phyloP scores from a whole-genome alignment of 2,888 invertebrate species.

The Megamerina dolium region DNA sequence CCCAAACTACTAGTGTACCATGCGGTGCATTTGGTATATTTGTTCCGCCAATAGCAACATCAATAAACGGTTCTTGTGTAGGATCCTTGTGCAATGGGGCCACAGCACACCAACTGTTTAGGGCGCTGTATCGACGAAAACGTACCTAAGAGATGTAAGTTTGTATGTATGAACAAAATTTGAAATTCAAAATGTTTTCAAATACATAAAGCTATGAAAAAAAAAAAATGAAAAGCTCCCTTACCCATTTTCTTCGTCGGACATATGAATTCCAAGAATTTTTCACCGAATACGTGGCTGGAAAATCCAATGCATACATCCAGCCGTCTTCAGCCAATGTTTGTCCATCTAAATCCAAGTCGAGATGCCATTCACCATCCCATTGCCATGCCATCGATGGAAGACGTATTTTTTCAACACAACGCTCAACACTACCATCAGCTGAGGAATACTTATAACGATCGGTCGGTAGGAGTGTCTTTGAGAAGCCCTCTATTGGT shows the following conservation, averaged over 20 bases:
- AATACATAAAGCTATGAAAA: not conserved
- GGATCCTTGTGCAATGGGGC: constrained; percentile 84
- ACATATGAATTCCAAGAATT: constrained; percentile 90
- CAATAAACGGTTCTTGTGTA: constrained; percentile 87
- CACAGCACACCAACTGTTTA: constrained; percentile 90
- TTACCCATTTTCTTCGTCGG: constrained; percentile 79
- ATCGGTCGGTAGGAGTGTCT: constrained; percentile 79
- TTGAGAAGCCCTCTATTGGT: constrained; percentile 81
- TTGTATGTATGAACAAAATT: not conserved
- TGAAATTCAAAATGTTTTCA: not conserved
- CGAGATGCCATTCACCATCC: constrained; percentile 91
- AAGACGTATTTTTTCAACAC: constrained; percentile 73
- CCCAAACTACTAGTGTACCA: constrained; percentile 82
- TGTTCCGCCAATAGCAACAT: constrained; percentile 81
- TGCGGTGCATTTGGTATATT: constrained; percentile 70
- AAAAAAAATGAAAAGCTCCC: not conserved
- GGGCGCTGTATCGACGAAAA: constrained; percentile 78
- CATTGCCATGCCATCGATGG: constrained; percentile 96
- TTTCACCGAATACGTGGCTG: constrained; percentile 69
- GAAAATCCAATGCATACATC: constrained; percentile 91
- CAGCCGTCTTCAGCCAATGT: constrained; percentile 87
- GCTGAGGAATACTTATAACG: constrained; percentile 78
- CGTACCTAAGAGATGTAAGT: constrained; percentile 44
- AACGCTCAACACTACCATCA: constrained; percentile 73
- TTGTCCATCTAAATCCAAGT: constrained; percentile 77